These are phyloP conservation scores for Heliconius cydno DNA, from an alignment of 2,888 invertebrate genomes.

Conservation along the genomic window DNA sequence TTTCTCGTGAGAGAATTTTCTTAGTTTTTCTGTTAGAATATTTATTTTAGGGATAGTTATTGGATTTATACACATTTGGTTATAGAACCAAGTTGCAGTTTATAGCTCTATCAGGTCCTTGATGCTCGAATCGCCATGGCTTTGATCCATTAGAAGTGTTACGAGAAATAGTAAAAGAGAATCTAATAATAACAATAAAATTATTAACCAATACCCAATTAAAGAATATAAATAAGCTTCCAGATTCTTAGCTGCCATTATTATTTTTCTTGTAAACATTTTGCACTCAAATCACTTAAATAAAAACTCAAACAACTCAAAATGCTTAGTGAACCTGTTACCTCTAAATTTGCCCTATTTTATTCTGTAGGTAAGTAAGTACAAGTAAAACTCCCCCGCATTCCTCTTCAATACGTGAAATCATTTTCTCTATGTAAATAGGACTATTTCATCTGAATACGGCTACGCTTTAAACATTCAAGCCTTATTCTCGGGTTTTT, in stretches of 20 bases:
- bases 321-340: neutral
- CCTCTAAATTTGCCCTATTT: constrained; percentile 13
- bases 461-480: constrained; percentile 56
- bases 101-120: neutral
- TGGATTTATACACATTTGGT: neutral
- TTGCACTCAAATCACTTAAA: no score
- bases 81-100: neutral
- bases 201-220: no score
- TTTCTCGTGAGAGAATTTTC: neutral
- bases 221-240: no score
- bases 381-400: constrained; percentile 23
- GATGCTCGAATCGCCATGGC: neutral
- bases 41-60: neutral
- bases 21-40: neutral
- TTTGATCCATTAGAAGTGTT: no score
- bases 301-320: no score
- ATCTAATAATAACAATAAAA: no score
- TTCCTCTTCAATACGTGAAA: constrained; percentile 55
- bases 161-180: no score
- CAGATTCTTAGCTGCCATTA: no score
- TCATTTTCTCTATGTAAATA: constrained; percentile 70
- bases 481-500: constrained; percentile 47
- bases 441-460: constrained; percentile 56
- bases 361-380: constrained; percentile 26
- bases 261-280: no score